Percentiles rank a stretch among this genome's conserved stretches.
Conservation (phyloP, 2,888 invertebrate species). For the Agapostemon virescens region DNA sequence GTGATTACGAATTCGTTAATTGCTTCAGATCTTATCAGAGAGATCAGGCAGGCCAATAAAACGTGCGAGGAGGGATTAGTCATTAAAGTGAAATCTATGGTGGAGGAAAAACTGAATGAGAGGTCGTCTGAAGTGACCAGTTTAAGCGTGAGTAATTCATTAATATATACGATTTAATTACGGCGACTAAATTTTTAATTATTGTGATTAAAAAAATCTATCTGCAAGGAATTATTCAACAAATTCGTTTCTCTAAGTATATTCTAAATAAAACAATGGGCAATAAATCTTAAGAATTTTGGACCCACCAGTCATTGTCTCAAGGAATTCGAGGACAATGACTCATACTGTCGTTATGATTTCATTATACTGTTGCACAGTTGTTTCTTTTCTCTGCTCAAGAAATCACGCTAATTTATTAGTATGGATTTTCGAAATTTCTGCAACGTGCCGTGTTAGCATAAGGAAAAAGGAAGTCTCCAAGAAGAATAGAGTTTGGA, state of each 20-base stretch:
- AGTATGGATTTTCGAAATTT: not conserved
- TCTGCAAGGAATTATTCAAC: no score
- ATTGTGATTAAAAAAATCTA: no score
- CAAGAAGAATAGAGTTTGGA: conserved; percentile 20
- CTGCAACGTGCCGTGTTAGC: not conserved
- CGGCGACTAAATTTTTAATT: not conserved
- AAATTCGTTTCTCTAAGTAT: no score
- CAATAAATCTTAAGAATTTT: not conserved
- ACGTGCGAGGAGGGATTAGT: conserved; percentile 77
- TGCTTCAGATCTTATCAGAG: conserved; percentile 76
- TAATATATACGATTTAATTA: not conserved
- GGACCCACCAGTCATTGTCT: not conserved
- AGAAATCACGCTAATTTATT: not conserved
- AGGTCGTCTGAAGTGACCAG: conserved; percentile 71
- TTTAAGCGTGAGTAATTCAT: conserved; percentile 71
- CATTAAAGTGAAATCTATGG: conserved; percentile 73
- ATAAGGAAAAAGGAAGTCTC: not conserved
- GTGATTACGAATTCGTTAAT: conserved; percentile 17
- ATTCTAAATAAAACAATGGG: no score
- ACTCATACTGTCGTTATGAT: conserved; percentile 21
- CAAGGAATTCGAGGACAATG: not conserved
- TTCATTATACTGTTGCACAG: not conserved
- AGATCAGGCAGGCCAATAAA: conserved; percentile 78
- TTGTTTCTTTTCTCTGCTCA: not conserved
- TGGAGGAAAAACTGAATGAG: conserved; percentile 72